These are phyloP conservation scores for Pedicia rivosa DNA, from an alignment of 2,888 invertebrate species.

Conservation along the genomic window DNA sequence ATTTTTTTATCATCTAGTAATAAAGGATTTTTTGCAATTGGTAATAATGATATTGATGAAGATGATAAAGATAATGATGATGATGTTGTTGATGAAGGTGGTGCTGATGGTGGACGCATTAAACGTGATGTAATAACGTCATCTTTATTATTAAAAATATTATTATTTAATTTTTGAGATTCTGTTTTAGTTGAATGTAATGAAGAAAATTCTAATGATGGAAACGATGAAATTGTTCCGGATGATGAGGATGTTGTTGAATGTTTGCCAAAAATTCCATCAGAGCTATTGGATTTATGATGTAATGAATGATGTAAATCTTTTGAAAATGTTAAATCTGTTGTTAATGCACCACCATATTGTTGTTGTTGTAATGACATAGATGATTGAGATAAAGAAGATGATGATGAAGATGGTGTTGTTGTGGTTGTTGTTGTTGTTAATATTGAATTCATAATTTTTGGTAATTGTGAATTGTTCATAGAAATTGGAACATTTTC, in stretches of 20 bases:
- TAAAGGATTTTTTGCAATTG: constrained; percentile 3
- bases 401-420: neutral
- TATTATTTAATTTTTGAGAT: neutral
- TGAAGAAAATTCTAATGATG: no score
- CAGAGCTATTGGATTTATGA: no score
- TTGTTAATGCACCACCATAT: neutral
- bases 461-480: neutral
- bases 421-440: neutral
- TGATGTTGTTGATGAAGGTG: neutral
- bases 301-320: no score
- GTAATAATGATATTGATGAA: no score
- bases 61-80: no score
- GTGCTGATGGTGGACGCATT: constrained; percentile 12
- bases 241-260: neutral
- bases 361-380: neutral
- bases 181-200: neutral
- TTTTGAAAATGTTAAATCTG: neutral
- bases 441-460: neutral
- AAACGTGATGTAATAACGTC: neutral
- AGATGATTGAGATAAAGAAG: neutral
- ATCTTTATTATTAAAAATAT: neutral
- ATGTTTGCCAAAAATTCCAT: no score
- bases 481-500: neutral
- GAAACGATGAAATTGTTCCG: no score
- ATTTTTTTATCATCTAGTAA: neutral